phyloP scores from a whole-genome alignment of 2,888 invertebrate genomes.

The Drosophila greeni region DNA sequence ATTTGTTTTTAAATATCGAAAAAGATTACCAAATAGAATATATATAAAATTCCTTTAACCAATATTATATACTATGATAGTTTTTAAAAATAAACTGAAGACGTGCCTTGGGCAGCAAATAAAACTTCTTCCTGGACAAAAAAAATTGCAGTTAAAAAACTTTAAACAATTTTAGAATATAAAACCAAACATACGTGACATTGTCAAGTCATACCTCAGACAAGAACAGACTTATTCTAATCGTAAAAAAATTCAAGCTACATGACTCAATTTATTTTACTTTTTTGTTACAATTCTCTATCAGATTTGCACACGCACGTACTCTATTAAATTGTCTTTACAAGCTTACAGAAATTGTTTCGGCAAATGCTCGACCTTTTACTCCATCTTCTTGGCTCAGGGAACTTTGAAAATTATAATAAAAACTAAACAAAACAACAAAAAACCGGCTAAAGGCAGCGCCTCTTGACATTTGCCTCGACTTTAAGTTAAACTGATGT shows the following conservation, averaged over 20 bases:
- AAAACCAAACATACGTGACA: neutral
- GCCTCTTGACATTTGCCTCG: constrained; percentile 57
- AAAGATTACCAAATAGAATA: neutral
- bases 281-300: constrained; percentile 10
- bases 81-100: neutral
- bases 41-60: no score
- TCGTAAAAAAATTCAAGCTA: neutral
- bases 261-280: neutral
- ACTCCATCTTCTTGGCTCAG: constrained; percentile 22
- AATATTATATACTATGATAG: no score
- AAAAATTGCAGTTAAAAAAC: neutral
- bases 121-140: neutral
- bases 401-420: constrained; percentile 18
- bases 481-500: constrained; percentile 28
- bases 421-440: constrained; percentile 16
- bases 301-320: constrained; percentile 26
- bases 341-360: neutral
- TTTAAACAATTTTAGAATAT: neutral
- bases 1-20: neutral
- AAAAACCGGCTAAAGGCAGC: constrained; percentile 55
- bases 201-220: neutral
- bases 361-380: constrained; percentile 20
- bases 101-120: neutral
- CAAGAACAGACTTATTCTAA: neutral
- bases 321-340: constrained; percentile 12